Base-by-base conservation (phyloP, 2,888 invertebrate genomes). In the Drosophila aldrichi region DNA sequence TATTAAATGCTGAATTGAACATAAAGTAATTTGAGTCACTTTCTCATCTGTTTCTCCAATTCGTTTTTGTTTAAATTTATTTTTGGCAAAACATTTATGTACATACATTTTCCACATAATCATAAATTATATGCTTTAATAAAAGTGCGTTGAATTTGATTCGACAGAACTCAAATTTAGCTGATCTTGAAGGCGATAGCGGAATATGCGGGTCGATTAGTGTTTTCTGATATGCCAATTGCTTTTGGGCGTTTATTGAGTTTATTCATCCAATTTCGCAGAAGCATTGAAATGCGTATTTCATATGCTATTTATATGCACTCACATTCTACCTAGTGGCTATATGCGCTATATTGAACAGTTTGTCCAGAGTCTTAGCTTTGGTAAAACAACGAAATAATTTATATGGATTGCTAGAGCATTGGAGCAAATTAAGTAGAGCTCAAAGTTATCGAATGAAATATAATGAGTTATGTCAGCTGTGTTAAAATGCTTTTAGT, bases 181-280 rank as follows among this genome's bases (percentile, higher is more conserved):
- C 49, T 46, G 61, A 71, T 60, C 44, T 44, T 57, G 22, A 40
- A 52, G 29, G 46, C 63, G 60, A 72, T 75, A 61, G 1, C 54
- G 20, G 43, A 46, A 12, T 20, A 75, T 75, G 68, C 68, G 73
- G 77, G 74, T 57, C 32, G 38, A 8, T 61, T 58, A 46, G 22
- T 51, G 20, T 36, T 25, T 16, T 56, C 56, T 74, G 56, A 68
- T 63, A 63, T 59, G 74, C 41, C 54, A 75, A 70, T 56, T 75
- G 20, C 12, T 20, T 40, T 44, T 44, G 29, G 43, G 43, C 41
- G 22, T 32, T 32, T 44, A 7, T 55, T 36, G 44, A 62, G 51
- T 22, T 70, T 70, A 58, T 62, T 64, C 2, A 25, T 22, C 18
- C 20, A 36, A 60, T 66, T 66, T 46, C 52, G 29, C 18, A 49